Evolutionary conservation across 2,113 vertebrate genomes (phyloP), one percentile per base, ranked within the genome.

Genomic region (Elgaria multicarinata): DNA sequence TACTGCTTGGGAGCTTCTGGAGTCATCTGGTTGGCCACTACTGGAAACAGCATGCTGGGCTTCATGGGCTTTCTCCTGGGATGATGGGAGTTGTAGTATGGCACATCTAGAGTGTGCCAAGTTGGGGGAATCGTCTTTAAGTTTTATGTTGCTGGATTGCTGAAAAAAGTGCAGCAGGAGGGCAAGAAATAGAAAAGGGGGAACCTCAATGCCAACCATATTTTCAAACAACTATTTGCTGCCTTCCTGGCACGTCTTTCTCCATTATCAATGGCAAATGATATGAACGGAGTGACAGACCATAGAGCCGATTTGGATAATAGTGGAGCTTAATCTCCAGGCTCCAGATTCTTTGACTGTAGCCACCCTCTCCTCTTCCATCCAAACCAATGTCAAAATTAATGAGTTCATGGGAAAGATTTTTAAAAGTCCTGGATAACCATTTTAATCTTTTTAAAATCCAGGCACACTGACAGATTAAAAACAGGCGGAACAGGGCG

Each of bases 211-310:
- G 89, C 26, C 13, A 58, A 66, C 72, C 7, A 22, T 79, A 42
- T 42, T 93, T 13, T 26, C 93, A 93, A 71, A 88, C 78, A 20
- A 0, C 71, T 2, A 85, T 87, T 85, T 46, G 42, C 46, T 83
- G 87, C 85, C 62, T 79, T 76, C 33, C 55, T 85, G 87, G n/a
- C 77, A 91, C 86, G 1, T 39, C 18, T n/a, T 22, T 53, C 67
- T 91, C 42, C 67, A n/a, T 77, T 81, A 8, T 0, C 0, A 81
- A 81, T 85, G 66, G 58, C 75, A 84, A 55, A 91, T 53, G 31
- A 10, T 28, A 67, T 0, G 78, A 95, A 78, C 36, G 36, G 18
- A 24, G 62, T 22, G 46, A 28, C 71, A n/a, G 18, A 81, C n/a
- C 36, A 85, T 66, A 31, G 20, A 86, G 76, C 44, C 0, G 4